Evolutionary conservation across 2,797 vertebrate species (phyloP).

Genomic region (Luscinia megarhynchos): DNA sequence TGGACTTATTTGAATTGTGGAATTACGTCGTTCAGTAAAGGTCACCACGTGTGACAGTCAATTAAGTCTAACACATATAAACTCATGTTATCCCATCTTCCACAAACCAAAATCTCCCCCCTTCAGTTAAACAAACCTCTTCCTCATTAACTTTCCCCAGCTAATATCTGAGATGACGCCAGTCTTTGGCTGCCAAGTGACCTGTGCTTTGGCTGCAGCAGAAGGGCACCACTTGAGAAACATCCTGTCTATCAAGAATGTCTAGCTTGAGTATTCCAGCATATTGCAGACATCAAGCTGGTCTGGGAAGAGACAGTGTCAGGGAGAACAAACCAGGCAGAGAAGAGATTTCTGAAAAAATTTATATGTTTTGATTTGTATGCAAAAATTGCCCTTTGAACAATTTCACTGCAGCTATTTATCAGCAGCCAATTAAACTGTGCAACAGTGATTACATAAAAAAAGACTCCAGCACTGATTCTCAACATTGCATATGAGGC

Average conservation of each 20-base stretch:
- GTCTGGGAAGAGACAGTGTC: not conserved
- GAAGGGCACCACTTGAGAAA: not conserved
- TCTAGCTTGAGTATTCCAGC: not conserved
- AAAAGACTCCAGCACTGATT: not conserved
- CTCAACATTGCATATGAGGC: not conserved
- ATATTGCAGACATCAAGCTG: not conserved
- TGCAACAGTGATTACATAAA: not conserved
- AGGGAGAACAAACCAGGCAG: not conserved
- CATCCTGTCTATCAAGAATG: not conserved
- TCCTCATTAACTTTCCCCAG: not conserved
- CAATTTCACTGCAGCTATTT: not conserved
- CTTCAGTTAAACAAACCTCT: not conserved
- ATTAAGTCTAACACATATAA: not conserved
- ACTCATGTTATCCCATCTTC: not conserved
- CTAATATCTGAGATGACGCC: not conserved
- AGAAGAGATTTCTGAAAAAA: not conserved
- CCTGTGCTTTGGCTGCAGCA: not conserved
- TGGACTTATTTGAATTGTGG: not conserved
- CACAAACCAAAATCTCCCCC: not conserved
- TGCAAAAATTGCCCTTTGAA: not conserved
- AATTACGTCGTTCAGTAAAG: not conserved
- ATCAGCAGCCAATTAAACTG: not conserved
- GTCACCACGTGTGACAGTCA: not conserved
- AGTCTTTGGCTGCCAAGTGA: slow-evolving; percentile 14
- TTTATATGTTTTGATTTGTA: not conserved